Percentiles rank a stretch among this genome's conserved stretches.
These are phyloP conservation scores for Elgaria multicarinata DNA, from an alignment of 2,113 vertebrate species.

Conservation along the genomic window DNA sequence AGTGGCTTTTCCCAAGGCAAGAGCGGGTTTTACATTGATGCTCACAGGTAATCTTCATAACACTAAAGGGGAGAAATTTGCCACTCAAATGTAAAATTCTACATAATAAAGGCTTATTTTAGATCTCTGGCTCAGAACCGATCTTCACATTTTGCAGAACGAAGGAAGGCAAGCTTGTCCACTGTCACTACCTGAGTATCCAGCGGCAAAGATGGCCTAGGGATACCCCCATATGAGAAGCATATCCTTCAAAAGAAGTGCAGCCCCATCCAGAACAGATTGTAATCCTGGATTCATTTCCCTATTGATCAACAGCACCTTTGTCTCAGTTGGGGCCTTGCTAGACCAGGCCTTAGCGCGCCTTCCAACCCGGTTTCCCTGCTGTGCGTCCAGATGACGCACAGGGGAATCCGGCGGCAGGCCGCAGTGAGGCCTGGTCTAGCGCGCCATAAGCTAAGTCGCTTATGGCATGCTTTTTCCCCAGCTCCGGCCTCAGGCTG, in stretches of 20 bases:
- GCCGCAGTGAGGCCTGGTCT: no score
- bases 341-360: no score
- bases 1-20: constrained; percentile 11
- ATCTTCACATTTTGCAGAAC: neutral
- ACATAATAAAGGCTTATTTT: neutral
- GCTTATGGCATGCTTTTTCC: no score
- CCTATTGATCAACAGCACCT: neutral
- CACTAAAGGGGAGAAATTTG: neutral
- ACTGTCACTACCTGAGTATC: neutral
- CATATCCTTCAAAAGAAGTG: neutral
- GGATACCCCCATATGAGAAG: neutral
- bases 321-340: neutral
- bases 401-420: no score
- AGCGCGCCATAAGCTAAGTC: no score
- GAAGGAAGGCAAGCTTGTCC: neutral
- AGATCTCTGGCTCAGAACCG: neutral
- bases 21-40: neutral
- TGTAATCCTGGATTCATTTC: neutral
- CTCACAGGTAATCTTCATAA: neutral
- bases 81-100: neutral
- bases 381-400: no score
- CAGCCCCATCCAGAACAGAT: neutral
- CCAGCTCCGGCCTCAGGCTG: no score
- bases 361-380: no score
- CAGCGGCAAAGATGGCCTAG: neutral